Percentiles rank a stretch among this genome's conserved stretches.
These are phyloP conservation scores for Temnothorax rugatulus DNA, from an alignment of 2,888 invertebrate species.

Conservation along the genomic window DNA sequence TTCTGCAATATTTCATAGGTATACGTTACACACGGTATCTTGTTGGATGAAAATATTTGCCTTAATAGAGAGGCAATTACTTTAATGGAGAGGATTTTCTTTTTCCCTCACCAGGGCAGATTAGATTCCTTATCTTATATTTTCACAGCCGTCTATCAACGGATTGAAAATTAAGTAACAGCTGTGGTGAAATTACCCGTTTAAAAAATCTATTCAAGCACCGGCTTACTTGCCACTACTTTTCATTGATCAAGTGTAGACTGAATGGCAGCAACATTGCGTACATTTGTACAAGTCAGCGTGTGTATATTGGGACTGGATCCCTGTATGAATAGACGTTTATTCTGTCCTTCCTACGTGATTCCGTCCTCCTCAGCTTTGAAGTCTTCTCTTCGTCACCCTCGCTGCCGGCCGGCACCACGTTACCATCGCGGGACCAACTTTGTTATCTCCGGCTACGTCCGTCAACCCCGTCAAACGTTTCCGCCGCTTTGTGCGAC, in stretches of 20 bases:
- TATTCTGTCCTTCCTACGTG: constrained; percentile 30
- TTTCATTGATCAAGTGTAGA: not conserved
- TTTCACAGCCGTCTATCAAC: not conserved
- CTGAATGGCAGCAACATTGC: not conserved
- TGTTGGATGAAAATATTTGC: not conserved
- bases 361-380: constrained; percentile 19
- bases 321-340: constrained; percentile 33
- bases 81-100: not conserved
- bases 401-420: constrained; percentile 51
- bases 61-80: not conserved
- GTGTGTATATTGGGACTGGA: not conserved
- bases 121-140: not conserved
- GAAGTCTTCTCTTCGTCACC: constrained; percentile 39
- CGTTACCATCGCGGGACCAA: constrained; percentile 58
- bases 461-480: constrained; percentile 80
- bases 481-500: constrained; percentile 79
- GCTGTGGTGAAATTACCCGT: not conserved
- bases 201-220: not conserved
- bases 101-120: too few relatives aligned
- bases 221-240: not conserved
- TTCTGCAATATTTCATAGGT: not conserved
- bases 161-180: not conserved
- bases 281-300: constrained; percentile 18
- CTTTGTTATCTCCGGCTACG: constrained; percentile 76
- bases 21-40: not conserved